Evolutionary conservation across 2,113 vertebrate genomes (phyloP), one percentile per base, ranked within the genome.

Genomic region (Lamprotornis superbus): DNA sequence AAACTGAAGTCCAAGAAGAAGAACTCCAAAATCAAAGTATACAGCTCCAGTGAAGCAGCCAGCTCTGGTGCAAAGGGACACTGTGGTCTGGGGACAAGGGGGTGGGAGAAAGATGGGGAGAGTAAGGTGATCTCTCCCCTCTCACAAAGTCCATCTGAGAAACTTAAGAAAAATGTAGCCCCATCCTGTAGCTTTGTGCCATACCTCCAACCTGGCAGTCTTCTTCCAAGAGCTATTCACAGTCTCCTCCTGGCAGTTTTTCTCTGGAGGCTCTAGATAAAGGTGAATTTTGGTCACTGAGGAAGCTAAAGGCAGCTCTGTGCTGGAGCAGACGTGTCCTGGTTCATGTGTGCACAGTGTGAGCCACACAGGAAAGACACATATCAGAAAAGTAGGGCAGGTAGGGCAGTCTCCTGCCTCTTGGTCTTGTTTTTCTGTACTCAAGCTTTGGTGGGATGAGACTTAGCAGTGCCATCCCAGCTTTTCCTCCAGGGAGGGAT

Each of bases 291-390:
- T 40, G 60, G 65, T 37, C 20, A 19, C 11, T 46, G 13, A 64
- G 57, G 65, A 87, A 89, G 56, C 20, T 3, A 6, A 28, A 24
- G 69, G 6, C 81, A 63, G 44, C 52, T 70, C 49, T 40, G 35
- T 2, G 3, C 27, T 57, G 75, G 11, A 35, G 59, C 19, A 2
- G 2, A 9, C 0, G 2, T 14, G 83, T 37, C 59, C 69, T 18
- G 23, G 27, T 68, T 96, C 10, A 1, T 1, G 2, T 15, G 23
- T 46, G 57, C 7, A 8, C 1, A 3, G 27, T 52, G 31, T 25
- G 56, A 86, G 68, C 63, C 9, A 52, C 76, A 92, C 88, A 96
- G 95, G 95, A 97, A 97, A 78, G 12, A 1, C 55, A 1, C 11
- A 17, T 64, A 39, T 65, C 87, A 78, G 46, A 63, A 35, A 95